Percentiles rank a stretch among this genome's conserved stretches.
phyloP scores from a whole-genome alignment of 2,888 invertebrate species.

The Dolomedes plantarius region DNA sequence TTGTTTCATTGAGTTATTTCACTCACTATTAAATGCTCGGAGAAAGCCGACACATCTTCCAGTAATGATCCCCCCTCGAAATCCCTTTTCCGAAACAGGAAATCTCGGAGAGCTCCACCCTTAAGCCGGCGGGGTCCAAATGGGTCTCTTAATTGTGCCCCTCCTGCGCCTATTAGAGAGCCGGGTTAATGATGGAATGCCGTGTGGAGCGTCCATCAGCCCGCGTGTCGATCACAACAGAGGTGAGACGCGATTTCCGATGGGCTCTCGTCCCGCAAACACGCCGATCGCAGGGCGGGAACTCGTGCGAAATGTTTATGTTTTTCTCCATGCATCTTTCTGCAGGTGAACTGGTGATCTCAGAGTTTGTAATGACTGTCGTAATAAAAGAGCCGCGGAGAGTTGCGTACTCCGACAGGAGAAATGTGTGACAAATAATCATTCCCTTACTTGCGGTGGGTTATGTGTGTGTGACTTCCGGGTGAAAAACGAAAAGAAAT shows the following conservation, averaged over 20 bases:
- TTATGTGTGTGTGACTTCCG: no score
- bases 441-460: no score
- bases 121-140: constrained; percentile 40
- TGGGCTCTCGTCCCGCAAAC: constrained; percentile 29
- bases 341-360: no score
- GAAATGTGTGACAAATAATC: no score
- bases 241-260: constrained; percentile 36
- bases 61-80: background rate
- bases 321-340: background rate
- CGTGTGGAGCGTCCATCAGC: constrained; percentile 49
- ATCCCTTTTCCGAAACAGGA: background rate
- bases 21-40: background rate
- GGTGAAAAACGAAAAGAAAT: no score
- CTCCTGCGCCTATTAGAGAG: constrained; percentile 41
- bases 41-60: background rate
- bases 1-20: constrained; percentile 3
- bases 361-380: no score
- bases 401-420: no score
- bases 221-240: constrained; percentile 26
- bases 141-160: constrained; percentile 50
- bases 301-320: background rate
- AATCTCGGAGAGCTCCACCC: constrained; percentile 29
- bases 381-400: no score
- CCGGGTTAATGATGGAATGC: constrained; percentile 50
- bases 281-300: no score